Percentiles rank a stretch among this genome's conserved stretches.
phyloP scores from a whole-genome alignment of 2,888 invertebrate genomes.

The Tetragonula carbonaria region DNA sequence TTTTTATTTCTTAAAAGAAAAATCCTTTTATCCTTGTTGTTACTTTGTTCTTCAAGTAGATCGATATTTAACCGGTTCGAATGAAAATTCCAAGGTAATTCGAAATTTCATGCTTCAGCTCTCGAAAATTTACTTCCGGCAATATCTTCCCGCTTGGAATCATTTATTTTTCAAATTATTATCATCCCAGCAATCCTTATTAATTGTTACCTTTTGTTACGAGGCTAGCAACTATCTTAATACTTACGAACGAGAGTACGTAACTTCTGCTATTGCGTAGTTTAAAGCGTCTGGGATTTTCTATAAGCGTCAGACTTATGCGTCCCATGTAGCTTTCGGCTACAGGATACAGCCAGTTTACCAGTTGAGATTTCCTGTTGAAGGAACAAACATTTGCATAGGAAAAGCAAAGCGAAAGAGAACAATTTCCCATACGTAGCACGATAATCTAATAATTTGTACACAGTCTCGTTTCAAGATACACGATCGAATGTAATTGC shows the following conservation, averaged over 20 bases:
- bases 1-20: too few relatives aligned
- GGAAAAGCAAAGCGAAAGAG: background rate
- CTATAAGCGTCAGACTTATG: background rate
- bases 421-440: too few relatives aligned
- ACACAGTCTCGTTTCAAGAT: background rate
- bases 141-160: too few relatives aligned
- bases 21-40: too few relatives aligned
- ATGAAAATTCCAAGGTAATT: too few relatives aligned
- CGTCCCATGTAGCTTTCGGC: background rate
- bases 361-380: background rate
- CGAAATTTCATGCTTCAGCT: too few relatives aligned
- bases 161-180: background rate
- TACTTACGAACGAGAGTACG: background rate
- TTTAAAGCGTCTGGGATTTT: background rate
- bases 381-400: background rate
- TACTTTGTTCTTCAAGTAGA: too few relatives aligned
- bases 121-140: too few relatives aligned
- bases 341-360: background rate
- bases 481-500: background rate
- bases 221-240: background rate
- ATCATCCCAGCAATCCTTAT: background rate
- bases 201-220: background rate
- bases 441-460: background rate
- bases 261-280: background rate
- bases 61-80: too few relatives aligned